Conservation (phyloP, 2,888 invertebrate species). For the Bellardia bayeri region DNA sequence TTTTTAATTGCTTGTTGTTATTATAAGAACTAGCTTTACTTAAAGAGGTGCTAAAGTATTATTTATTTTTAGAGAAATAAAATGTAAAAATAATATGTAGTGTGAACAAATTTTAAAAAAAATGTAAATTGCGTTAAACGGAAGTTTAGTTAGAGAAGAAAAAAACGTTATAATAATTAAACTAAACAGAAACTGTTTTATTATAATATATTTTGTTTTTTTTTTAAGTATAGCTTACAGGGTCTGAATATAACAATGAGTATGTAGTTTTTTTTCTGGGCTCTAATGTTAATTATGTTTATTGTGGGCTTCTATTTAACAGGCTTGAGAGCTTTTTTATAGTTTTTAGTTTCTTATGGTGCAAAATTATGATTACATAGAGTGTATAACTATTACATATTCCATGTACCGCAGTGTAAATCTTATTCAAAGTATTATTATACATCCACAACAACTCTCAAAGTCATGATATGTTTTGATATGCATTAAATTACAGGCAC, state of each 20-base stretch:
- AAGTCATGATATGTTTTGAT: conserved; percentile 20
- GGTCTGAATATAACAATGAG: not conserved
- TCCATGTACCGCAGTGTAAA: not conserved
- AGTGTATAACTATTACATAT: conserved; percentile 23
- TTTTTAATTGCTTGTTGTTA: not conserved
- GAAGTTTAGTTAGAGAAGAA: conserved; percentile 25
- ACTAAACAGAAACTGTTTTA: conserved; percentile 22
- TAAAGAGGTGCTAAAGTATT: not conserved
- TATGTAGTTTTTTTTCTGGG: not conserved
- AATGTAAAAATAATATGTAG: not conserved
- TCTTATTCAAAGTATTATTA: conserved; percentile 4
- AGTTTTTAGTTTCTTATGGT: not conserved
- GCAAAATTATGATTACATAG: conserved; percentile 52
- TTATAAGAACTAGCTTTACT: not conserved
- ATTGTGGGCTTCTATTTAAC: not conserved
- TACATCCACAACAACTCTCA: conserved; percentile 1
- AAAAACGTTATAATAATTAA: conserved; percentile 13
- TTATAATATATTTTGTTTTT: not conserved
- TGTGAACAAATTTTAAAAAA: not conserved
- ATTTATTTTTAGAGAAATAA: too few relatives aligned
- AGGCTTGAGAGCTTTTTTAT: conserved; percentile 9
- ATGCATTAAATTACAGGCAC: conserved; percentile 15
- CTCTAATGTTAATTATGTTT: conserved; percentile 17
- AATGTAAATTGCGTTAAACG: conserved; percentile 29
- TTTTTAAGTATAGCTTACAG: conserved; percentile 2